A percentile compares a stretch with the other conserved stretches of the same genome.
These are phyloP conservation scores for Halocaridina rubra DNA, from an alignment of 2,888 invertebrate species.

Conservation along the genomic window DNA sequence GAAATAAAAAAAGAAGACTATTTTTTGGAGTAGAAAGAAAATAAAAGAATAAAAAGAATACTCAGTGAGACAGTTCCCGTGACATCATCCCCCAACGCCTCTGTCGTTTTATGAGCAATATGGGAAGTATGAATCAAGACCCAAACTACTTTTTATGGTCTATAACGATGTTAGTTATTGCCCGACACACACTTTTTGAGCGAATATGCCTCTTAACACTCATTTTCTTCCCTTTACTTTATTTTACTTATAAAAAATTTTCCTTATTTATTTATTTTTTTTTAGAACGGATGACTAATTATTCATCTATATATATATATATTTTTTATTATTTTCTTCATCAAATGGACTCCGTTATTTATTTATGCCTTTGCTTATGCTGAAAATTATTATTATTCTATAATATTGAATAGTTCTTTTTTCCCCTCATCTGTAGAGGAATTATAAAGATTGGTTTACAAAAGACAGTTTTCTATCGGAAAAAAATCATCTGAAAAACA, in stretches of 20 bases:
- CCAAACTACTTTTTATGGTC: conserved; percentile 44
- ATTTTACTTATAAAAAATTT: background rate
- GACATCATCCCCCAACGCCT: background rate
- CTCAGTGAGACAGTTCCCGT: too few relatives aligned
- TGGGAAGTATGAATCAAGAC: conserved; percentile 21
- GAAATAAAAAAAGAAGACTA: background rate
- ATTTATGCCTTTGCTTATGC: too few relatives aligned
- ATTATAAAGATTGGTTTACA: too few relatives aligned
- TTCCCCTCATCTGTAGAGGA: background rate
- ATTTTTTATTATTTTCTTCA: too few relatives aligned
- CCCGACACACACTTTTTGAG: conserved; percentile 20
- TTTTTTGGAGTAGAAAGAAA: background rate
- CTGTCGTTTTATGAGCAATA: conserved; percentile 47
- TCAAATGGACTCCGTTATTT: background rate
- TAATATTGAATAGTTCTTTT: background rate
- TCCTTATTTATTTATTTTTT: too few relatives aligned
- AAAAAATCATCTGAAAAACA: too few relatives aligned
- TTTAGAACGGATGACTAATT: too few relatives aligned
- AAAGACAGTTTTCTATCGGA: too few relatives aligned
- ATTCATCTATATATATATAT: too few relatives aligned
- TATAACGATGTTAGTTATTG: conserved; percentile 53
- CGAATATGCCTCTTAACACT: conserved; percentile 21
- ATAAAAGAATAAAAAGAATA: too few relatives aligned
- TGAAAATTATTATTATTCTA: background rate
- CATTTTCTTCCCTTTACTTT: background rate